phyloP scores from a whole-genome alignment of 53 echinoderm and acorn worm species.

The Echinarachnius parma region DNA sequence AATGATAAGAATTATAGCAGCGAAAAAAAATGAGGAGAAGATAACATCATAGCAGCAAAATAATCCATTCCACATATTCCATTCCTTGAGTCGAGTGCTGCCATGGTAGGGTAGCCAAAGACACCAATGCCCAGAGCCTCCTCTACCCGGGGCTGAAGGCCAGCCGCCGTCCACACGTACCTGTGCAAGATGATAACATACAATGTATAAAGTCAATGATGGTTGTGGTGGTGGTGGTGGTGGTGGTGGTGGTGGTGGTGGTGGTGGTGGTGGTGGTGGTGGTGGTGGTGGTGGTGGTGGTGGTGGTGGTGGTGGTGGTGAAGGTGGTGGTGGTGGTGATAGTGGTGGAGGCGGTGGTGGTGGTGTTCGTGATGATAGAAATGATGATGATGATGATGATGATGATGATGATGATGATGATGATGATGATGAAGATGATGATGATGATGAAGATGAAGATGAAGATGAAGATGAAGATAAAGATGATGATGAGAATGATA shows the following conservation, averaged over 20 bases:
- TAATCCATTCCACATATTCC: too few species aligned
- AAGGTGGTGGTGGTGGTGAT: neutral
- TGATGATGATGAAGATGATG: neutral
- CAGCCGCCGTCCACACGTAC: conserved; percentile 91
- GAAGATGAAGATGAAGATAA: neutral
- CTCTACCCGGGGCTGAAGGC: conserved; percentile 66
- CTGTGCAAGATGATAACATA: conserved; percentile 24
- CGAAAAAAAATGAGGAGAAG: too few species aligned
- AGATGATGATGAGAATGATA: too few species aligned
- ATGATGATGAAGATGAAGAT: conserved; percentile 8
- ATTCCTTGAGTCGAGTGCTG: conserved; percentile 78
- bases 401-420: conserved; percentile 4
- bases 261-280: neutral
- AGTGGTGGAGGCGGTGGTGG: too few species aligned
- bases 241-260: neutral
- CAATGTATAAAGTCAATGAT: neutral
- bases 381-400: conserved; percentile 9
- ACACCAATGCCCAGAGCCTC: conserved; percentile 78
- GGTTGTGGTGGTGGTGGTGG: neutral
- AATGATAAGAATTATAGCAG: too few species aligned
- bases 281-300: conserved; percentile 6
- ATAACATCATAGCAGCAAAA: too few species aligned
- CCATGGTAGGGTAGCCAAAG: conserved; percentile 95
- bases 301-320: neutral
- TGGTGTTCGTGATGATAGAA: too few species aligned